A percentile compares a stretch with the other conserved stretches of the same genome.
phyloP scores from a whole-genome alignment of 2,888 invertebrate genomes.

The Drosophila kokeensis region DNA sequence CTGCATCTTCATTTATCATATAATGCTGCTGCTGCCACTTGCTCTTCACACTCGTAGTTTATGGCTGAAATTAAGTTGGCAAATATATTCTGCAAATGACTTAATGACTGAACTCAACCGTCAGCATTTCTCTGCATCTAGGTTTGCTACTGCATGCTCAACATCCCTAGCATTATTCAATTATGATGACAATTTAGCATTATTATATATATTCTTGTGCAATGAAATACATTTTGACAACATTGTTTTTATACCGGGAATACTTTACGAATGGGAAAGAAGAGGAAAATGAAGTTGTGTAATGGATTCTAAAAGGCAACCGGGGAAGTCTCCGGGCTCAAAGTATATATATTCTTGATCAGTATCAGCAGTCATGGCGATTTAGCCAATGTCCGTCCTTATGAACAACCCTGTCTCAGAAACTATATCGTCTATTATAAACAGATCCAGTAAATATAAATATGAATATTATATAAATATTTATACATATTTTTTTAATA shows the following conservation, averaged over 20 bases:
- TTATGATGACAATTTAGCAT: too few relatives aligned
- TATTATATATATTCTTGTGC: not conserved
- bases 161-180: not conserved
- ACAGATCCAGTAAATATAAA: not conserved
- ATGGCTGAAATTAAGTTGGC: slow-evolving; percentile 47
- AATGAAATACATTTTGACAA: not conserved
- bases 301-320: not conserved
- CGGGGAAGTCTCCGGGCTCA: accelerated
- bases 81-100: slow-evolving; percentile 57
- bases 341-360: not conserved
- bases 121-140: not conserved
- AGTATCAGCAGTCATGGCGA: not conserved
- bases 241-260: not conserved
- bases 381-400: not conserved
- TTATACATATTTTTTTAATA: too few relatives aligned
- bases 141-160: too few relatives aligned
- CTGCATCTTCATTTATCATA: slow-evolving; percentile 80
- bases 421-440: not conserved
- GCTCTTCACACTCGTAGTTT: slow-evolving; percentile 22
- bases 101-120: slow-evolving; percentile 48
- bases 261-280: not conserved
- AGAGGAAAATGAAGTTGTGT: not conserved
- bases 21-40: slow-evolving; percentile 40
- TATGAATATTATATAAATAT: too few relatives aligned
- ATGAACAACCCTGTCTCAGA: not conserved